Conservation (phyloP, 2,113 vertebrate species). For the Podarcis cretensis region DNA sequence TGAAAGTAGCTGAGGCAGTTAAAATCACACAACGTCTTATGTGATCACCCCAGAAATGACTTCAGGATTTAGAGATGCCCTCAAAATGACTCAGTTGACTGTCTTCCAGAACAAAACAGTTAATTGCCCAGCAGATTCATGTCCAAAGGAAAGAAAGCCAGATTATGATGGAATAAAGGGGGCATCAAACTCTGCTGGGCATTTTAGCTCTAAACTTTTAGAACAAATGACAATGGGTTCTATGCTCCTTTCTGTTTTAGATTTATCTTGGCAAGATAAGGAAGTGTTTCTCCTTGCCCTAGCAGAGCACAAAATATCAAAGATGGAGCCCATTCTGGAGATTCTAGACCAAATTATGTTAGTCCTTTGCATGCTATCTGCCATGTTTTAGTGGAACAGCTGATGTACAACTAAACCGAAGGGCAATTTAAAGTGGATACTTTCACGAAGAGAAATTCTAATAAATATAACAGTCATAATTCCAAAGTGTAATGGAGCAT, state of each 20-base stretch:
- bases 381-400: background rate
- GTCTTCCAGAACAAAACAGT: too few relatives aligned
- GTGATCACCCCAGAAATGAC: too few relatives aligned
- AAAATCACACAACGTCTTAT: background rate
- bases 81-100: background rate
- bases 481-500: background rate
- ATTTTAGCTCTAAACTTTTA: background rate
- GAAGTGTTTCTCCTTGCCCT: background rate
- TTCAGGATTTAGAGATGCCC: background rate
- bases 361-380: background rate
- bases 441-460: background rate
- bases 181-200: background rate
- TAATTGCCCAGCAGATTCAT: background rate
- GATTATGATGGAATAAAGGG: background rate
- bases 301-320: background rate
- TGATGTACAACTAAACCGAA: background rate
- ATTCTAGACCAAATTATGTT: background rate
- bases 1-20: background rate
- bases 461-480: background rate
- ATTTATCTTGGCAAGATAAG: background rate
- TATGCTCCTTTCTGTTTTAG: background rate
- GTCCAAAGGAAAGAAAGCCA: background rate
- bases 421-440: background rate
- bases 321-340: background rate
- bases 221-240: background rate